Evolutionary conservation across 1,140 invertebrate genomes (phyloP), one percentile per base, ranked within the genome.

Genomic region (Cotesia chilonis): DNA sequence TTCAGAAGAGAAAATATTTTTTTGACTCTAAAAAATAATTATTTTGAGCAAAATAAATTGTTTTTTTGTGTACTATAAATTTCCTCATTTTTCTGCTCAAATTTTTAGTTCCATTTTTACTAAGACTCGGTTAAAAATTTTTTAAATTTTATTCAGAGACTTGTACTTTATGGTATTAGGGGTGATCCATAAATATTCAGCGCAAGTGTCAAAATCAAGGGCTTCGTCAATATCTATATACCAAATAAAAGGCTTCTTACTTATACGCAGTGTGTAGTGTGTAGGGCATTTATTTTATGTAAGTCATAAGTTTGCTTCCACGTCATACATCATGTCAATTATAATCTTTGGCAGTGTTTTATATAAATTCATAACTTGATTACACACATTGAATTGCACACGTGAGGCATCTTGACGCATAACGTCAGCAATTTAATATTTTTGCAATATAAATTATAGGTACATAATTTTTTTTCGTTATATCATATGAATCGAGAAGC

Each of bases 301-400:
- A 85, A 85, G 28, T 28, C 28, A 80, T 78, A 78, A 76, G 78
- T 80, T 82, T 78, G 76, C 78, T 78, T 81, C 78, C 75, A 63
- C 68, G 70, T 63, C 68, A 67, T 20, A 72, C 74, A 59, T 72
- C 74, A 77, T 72, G 72, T 67, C 77, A 78, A 59, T 61, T 59
- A 67, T 66, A 74, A 75, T 41, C 57, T 51, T 47, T 70, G 71
- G 68, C 76, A 80, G 68, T 85, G 81, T 83, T 84, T 83, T 81
- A 83, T 84, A 84, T 82, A 81, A 84, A 84, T 83, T 83, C 65
- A 77, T 84, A 85, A 85, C 80, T 83, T 80, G 83, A 85, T 85
- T 84, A 84, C 78, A 81, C 69, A 80, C 77, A 77, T 67, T 38
- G 68, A 66, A 75, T 64, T 74, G 82, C 82, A 84, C 76, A 69